Conservation (phyloP, 2,113 vertebrate genomes). For the Rhipidura dahli region DNA sequence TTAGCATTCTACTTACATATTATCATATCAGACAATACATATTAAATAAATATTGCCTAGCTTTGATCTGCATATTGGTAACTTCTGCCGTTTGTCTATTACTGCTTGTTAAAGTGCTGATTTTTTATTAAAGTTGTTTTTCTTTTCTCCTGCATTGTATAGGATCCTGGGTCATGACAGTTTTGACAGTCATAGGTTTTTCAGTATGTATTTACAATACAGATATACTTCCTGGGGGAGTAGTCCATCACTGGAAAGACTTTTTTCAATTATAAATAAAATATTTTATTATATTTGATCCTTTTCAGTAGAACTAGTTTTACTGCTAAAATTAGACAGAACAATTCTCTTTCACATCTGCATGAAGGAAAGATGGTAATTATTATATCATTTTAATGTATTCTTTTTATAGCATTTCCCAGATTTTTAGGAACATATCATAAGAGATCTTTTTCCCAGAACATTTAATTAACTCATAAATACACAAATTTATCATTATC, state of each 20-base stretch:
- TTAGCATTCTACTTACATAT: background rate
- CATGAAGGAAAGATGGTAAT: background rate
- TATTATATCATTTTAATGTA: background rate
- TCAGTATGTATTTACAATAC: background rate
- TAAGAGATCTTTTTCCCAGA: background rate
- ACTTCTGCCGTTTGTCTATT: background rate
- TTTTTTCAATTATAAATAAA: background rate
- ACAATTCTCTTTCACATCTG: background rate
- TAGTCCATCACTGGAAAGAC: background rate
- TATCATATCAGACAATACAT: background rate
- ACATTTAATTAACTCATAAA: background rate
- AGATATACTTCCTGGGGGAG: background rate
- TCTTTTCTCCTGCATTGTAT: background rate
- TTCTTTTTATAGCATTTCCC: background rate
- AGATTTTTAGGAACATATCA: background rate
- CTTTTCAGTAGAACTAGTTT: background rate
- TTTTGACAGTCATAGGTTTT: background rate
- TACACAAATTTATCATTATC: fast-evolving
- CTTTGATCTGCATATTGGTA: background rate
- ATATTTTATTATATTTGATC: background rate
- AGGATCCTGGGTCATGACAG: background rate
- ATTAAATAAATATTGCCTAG: background rate
- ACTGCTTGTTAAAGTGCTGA: background rate
- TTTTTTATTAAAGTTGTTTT: background rate
- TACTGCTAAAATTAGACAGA: background rate